A percentile compares a stretch with the other conserved stretches of the same genome.
Evolutionary conservation across 1,140 invertebrate species (phyloP).

Genomic region (Eufriesea mexicana): DNA sequence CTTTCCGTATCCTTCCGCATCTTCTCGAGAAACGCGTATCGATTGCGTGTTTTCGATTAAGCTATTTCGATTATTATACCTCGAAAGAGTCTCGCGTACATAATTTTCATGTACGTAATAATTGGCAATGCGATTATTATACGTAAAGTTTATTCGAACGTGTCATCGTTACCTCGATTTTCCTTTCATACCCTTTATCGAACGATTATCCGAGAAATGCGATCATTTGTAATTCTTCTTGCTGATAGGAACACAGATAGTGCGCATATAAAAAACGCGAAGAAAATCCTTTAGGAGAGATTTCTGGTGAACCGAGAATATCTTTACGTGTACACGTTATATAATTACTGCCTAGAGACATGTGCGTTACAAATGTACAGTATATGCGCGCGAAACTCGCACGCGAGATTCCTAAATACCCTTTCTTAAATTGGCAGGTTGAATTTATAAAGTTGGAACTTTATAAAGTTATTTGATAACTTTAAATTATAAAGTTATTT

Average conservation of each 20-base stretch:
- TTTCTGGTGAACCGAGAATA: neutral
- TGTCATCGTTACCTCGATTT: neutral
- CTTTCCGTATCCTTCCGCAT: neutral
- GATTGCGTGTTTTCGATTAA: neutral
- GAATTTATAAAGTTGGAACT: neutral
- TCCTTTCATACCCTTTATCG: neutral
- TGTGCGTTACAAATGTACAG: slow-evolving; percentile 3
- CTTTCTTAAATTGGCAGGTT: neutral
- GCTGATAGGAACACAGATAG: neutral
- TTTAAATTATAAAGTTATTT: neutral
- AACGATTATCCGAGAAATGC: neutral
- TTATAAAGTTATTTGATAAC: slow-evolving; percentile 2
- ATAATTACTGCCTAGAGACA: neutral
- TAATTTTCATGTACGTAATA: neutral
- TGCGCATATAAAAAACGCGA: neutral
- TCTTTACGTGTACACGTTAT: neutral
- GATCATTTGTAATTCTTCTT: neutral
- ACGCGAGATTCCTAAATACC: neutral
- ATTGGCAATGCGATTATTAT: neutral
- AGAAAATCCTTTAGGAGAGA: neutral
- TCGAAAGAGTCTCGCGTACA: neutral
- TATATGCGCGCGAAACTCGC: neutral
- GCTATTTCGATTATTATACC: neutral
- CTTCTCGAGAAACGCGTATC: neutral
- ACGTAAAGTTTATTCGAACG: neutral